phyloP scores from a whole-genome alignment of 64 coral and sea anemone genomes.

The Montipora sp. region DNA sequence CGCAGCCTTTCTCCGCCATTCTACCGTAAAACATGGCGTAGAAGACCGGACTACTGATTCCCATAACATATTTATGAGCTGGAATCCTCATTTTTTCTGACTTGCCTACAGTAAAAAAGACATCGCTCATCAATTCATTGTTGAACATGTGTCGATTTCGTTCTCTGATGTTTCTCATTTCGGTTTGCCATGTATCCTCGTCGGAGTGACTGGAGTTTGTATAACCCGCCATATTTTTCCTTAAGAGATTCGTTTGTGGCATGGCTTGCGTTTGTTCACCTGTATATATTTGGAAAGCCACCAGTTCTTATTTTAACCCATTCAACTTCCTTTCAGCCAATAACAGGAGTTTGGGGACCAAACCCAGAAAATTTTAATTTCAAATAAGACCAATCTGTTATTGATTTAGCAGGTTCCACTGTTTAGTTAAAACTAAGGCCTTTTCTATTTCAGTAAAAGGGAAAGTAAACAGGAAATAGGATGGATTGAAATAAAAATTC shows the following conservation, averaged over 20 bases:
- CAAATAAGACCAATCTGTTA: neutral
- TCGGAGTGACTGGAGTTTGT: conserved; percentile 13
- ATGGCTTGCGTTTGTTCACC: neutral
- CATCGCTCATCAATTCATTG: conserved; percentile 65
- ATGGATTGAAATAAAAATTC: too few relatives aligned
- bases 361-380: neutral
- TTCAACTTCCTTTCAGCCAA: conserved; percentile 12
- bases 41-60: conserved; percentile 65
- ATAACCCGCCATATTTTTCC: conserved; percentile 57
- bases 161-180: conserved; percentile 55
- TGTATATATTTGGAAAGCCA: conserved; percentile 38
- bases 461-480: neutral
- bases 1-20: conserved; percentile 54
- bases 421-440: neutral
- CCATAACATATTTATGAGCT: conserved; percentile 66
- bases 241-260: conserved; percentile 1
- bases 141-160: conserved; percentile 66
- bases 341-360: neutral
- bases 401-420: conserved; percentile 18
- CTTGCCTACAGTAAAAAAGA: conserved; percentile 59
- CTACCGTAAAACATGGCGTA: conserved; percentile 72
- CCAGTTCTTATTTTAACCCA: neutral
- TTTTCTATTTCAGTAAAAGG: neutral
- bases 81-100: conserved; percentile 42
- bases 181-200: conserved; percentile 62